A percentile compares a stretch with the other conserved stretches of the same genome.
These are phyloP conservation scores for Tychaedon coryphoeus DNA, from an alignment of 2,113 vertebrate species.

Conservation along the genomic window DNA sequence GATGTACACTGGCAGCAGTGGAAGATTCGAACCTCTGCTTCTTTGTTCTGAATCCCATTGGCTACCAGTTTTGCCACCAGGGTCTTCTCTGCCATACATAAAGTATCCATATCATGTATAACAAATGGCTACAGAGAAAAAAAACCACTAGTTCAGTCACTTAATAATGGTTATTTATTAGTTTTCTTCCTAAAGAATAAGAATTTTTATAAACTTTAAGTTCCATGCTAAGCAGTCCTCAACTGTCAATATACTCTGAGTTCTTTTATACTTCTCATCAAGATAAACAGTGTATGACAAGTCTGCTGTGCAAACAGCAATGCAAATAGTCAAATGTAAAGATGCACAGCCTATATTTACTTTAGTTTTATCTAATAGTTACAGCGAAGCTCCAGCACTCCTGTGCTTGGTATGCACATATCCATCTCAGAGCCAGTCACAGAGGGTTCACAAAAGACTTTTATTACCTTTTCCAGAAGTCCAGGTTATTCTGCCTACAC, in stretches of 20 bases:
- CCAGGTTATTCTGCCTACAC: slow-evolving; percentile 13
- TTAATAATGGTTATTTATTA: not conserved
- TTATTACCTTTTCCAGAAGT: slow-evolving; percentile 21
- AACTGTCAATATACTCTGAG: not conserved
- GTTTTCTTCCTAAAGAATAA: not conserved
- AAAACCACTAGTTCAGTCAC: not conserved
- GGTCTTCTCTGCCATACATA: slow-evolving; percentile 94
- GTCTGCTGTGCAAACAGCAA: not conserved
- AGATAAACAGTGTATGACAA: not conserved
- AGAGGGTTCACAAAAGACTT: not conserved
- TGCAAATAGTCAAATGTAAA: not conserved
- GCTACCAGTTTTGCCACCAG: slow-evolving; percentile 91
- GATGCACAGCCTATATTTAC: not conserved
- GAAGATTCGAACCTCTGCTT: slow-evolving; percentile 93
- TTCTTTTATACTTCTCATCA: not conserved
- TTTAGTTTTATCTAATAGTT: not conserved
- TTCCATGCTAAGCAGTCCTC: not conserved
- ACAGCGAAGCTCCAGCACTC: not conserved
- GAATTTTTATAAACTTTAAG: not conserved
- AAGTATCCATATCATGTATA: slow-evolving; percentile 96
- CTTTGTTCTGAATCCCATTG: slow-evolving; percentile 87
- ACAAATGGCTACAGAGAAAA: slow-evolving; percentile 86
- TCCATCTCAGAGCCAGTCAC: not conserved
- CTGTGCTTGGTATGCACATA: not conserved
- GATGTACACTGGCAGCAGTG: slow-evolving; percentile 97